Conservation (phyloP, 2,888 invertebrate genomes). For the Augiades crinisus region DNA sequence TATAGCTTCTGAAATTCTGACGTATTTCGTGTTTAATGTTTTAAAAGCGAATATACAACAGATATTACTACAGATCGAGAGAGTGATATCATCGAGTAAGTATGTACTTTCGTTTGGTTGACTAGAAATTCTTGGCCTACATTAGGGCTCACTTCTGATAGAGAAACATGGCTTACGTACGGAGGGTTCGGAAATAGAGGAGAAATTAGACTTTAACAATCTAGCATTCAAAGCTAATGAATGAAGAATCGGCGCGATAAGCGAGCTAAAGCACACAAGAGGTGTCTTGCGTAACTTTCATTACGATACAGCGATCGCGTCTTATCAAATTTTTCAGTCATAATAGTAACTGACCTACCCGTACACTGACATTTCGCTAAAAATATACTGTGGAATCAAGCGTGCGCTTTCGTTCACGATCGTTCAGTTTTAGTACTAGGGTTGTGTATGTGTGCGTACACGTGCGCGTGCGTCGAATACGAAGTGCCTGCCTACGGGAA, state of each 20-base stretch:
- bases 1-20: no score
- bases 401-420: constrained; percentile 68
- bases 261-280: constrained; percentile 12
- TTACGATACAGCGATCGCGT: constrained; percentile 29
- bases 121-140: constrained; percentile 18
- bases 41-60: background rate
- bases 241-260: constrained; percentile 24
- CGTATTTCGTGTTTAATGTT: no score
- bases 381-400: constrained; percentile 60
- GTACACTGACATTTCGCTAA: constrained; percentile 65
- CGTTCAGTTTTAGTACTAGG: constrained; percentile 51
- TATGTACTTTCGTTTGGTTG: constrained; percentile 11
- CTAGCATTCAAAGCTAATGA: constrained; percentile 16
- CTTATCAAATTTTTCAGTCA: constrained; percentile 49
- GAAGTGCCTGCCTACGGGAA: constrained; percentile 51
- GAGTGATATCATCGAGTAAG: constrained; percentile 1
- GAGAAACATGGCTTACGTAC: background rate
- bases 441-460: constrained; percentile 40
- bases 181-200: background rate
- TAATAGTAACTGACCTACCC: constrained; percentile 76
- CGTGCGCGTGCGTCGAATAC: constrained; percentile 41
- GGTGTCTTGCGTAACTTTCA: constrained; percentile 33
- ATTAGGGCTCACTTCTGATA: constrained; percentile 9
- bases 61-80: background rate
- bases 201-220: constrained; percentile 15